These are phyloP conservation scores for Odontocolon sp. DNA, from an alignment of 2,888 invertebrate species.

Conservation along the genomic window DNA sequence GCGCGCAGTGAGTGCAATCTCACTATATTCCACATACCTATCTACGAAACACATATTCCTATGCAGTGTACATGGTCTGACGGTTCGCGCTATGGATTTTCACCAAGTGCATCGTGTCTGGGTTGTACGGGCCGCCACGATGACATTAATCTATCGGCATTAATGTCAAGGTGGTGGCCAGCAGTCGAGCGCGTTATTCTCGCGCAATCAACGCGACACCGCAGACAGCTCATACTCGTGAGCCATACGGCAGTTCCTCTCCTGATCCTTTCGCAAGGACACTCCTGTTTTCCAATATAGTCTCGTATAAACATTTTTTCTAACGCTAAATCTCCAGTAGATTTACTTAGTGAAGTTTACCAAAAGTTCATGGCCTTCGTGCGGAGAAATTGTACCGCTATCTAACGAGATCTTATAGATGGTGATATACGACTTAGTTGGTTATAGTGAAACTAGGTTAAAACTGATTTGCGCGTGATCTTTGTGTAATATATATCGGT, in stretches of 20 bases:
- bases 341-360: too few relatives aligned
- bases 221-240: background rate
- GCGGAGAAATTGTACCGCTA: too few relatives aligned
- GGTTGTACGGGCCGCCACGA: constrained; percentile 33
- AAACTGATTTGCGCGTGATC: too few relatives aligned
- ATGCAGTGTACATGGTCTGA: constrained; percentile 7
- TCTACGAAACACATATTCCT: constrained; percentile 18
- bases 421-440: too few relatives aligned
- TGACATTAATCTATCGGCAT: constrained; percentile 60
- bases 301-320: too few relatives aligned
- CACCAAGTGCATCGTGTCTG: constrained; percentile 19
- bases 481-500: too few relatives aligned
- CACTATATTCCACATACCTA: constrained; percentile 37
- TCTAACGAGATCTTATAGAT: too few relatives aligned
- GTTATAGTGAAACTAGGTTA: too few relatives aligned
- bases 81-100: constrained; percentile 32
- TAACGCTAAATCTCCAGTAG: too few relatives aligned
- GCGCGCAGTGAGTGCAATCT: constrained; percentile 26
- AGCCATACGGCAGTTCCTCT: background rate
- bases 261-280: too few relatives aligned
- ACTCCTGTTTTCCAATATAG: too few relatives aligned
- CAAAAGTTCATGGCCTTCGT: too few relatives aligned
- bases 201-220: constrained; percentile 41
- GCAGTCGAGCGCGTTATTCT: constrained; percentile 13
- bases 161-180: constrained; percentile 53